These are phyloP conservation scores for Pogonus chalceus DNA, from an alignment of 1,140 invertebrate species.

Conservation along the genomic window DNA sequence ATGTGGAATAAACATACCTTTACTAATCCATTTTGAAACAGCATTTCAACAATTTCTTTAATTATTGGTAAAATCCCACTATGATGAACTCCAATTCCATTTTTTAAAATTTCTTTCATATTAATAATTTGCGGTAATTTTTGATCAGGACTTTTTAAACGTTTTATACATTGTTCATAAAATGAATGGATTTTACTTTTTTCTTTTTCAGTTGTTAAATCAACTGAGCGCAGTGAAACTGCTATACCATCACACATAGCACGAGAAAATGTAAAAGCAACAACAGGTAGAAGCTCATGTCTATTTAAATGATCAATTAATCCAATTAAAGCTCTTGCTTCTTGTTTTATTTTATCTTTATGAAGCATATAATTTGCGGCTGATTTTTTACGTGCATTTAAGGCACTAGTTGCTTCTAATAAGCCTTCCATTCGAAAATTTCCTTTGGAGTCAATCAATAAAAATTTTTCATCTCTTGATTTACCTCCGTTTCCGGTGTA, in stretches of 20 bases:
- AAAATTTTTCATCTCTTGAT: slow-evolving; percentile 18
- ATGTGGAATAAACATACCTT: slow-evolving; percentile 47
- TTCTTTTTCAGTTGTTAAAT: slow-evolving; percentile 75
- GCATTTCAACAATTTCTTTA: slow-evolving; percentile 96
- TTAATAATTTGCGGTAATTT: slow-evolving; percentile 78
- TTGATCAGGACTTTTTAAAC: slow-evolving; percentile 77
- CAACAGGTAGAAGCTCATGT: slow-evolving; percentile 80
- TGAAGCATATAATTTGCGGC: neutral
- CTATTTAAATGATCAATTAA: slow-evolving; percentile 70
- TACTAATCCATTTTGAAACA: slow-evolving; percentile 85
- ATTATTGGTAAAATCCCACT: slow-evolving; percentile 94
- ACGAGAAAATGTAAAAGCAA: slow-evolving; percentile 89
- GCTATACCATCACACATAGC: slow-evolving; percentile 75
- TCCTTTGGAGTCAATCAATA: slow-evolving; percentile 46
- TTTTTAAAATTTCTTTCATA: slow-evolving; percentile 68
- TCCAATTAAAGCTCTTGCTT: slow-evolving; percentile 77
- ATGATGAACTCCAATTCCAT: slow-evolving; percentile 93
- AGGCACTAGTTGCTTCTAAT: slow-evolving; percentile 19
- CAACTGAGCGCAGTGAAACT: slow-evolving; percentile 53
- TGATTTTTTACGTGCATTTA: neutral
- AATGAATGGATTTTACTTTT: slow-evolving; percentile 75
- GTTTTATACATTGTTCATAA: slow-evolving; percentile 70
- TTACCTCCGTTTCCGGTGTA: slow-evolving; percentile 58
- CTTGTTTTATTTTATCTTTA: slow-evolving; percentile 40
- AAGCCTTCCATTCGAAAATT: slow-evolving; percentile 56